Conservation (phyloP, 1,140 invertebrate species). For the Parasteatoda tepidariorum region DNA sequence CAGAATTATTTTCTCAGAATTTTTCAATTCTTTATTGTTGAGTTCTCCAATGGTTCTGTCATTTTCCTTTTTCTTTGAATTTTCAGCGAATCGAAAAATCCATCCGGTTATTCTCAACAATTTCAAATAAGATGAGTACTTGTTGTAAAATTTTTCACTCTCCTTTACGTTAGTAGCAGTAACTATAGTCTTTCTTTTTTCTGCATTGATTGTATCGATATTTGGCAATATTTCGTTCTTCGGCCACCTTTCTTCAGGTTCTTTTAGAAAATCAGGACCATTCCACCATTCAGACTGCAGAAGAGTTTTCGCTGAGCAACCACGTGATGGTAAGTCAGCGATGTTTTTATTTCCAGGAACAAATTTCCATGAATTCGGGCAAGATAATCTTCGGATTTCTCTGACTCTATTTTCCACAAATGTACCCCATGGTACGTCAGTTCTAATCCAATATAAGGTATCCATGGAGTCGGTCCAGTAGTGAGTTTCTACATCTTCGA, state of each 20-base stretch:
- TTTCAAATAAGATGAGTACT: not conserved
- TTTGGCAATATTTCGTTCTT: not conserved
- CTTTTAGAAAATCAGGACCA: not conserved
- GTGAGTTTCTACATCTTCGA: not conserved
- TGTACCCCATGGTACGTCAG: not conserved
- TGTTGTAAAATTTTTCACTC: not conserved
- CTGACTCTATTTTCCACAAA: conserved; percentile 2
- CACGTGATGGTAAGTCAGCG: not conserved
- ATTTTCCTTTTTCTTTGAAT: not conserved
- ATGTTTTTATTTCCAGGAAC: not conserved
- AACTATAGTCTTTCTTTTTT: not conserved
- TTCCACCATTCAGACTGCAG: not conserved
- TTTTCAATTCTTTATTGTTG: not conserved
- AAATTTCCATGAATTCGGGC: not conserved
- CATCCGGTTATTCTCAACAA: not conserved
- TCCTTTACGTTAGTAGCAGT: not conserved
- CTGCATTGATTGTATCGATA: not conserved
- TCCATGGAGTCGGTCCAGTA: conserved; percentile 22
- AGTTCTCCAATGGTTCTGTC: not conserved
- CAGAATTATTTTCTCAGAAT: not conserved
- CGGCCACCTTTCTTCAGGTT: not conserved
- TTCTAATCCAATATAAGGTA: not conserved
- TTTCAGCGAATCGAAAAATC: not conserved
- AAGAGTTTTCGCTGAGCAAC: not conserved
- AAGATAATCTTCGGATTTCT: not conserved